A percentile compares a stretch with the other conserved stretches of the same genome.
phyloP scores from a whole-genome alignment of 2,113 vertebrate species.

The Malurus melanocephalus region DNA sequence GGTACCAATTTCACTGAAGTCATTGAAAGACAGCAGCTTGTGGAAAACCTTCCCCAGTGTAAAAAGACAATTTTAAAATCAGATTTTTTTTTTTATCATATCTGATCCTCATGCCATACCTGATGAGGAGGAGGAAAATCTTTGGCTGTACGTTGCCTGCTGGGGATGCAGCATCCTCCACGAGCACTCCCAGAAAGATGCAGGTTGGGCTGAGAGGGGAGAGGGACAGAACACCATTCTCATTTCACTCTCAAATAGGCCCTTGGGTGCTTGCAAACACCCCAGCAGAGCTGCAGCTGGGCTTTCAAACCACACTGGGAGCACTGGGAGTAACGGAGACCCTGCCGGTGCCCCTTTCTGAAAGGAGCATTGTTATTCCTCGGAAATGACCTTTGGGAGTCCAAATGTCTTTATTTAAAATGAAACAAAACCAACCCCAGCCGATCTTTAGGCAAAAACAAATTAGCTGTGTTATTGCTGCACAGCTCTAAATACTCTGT shows the following conservation, averaged over 20 bases:
- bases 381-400: constrained; percentile 49
- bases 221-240: not conserved
- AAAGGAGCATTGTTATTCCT: constrained; percentile 51
- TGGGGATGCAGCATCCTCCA: not conserved
- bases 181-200: not conserved
- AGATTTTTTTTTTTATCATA: not conserved
- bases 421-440: constrained; percentile 30
- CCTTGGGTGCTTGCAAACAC: not conserved
- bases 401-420: constrained; percentile 36
- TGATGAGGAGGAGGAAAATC: not conserved
- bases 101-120: not conserved
- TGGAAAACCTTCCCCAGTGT: not conserved
- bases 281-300: not conserved
- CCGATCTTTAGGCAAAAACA: not conserved
- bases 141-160: accelerated
- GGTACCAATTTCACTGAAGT: not conserved
- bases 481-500: not conserved
- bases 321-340: constrained; percentile 15
- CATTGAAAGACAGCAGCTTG: not conserved
- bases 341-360: constrained; percentile 24
- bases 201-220: accelerated
- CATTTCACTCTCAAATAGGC: not conserved
- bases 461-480: constrained; percentile 2
- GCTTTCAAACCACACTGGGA: not conserved
- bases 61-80: not conserved